Conservation (phyloP, 2,888 invertebrate genomes). For the Tenthredo amoena region DNA sequence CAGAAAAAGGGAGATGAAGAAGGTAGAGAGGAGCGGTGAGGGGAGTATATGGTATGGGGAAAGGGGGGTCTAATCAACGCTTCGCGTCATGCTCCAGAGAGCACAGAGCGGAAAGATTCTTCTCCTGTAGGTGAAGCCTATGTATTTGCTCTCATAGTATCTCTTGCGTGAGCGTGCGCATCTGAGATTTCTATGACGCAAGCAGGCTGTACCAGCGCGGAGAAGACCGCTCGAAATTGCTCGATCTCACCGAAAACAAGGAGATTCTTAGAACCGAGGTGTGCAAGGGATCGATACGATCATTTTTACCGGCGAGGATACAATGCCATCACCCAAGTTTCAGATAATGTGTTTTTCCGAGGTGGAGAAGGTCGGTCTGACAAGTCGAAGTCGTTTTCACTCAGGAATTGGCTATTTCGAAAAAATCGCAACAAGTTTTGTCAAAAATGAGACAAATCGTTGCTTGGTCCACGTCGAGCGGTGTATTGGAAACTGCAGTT, state of each 20-base stretch:
- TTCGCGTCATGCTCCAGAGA: slow-evolving; percentile 75
- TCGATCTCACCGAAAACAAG: slow-evolving; percentile 12
- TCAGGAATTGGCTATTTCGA: not conserved
- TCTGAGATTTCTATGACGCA: not conserved
- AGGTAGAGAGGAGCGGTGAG: slow-evolving; percentile 60
- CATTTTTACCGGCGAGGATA: not conserved
- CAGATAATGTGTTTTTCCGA: not conserved
- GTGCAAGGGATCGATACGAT: not conserved
- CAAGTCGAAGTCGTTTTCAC: not conserved
- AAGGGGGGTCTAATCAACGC: slow-evolving; percentile 75
- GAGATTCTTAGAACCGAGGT: not conserved
- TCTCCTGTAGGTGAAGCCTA: not conserved
- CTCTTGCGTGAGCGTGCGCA: slow-evolving; percentile 29
- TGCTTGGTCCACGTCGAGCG: not conserved
- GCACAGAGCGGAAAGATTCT: slow-evolving; percentile 61
- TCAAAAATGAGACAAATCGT: not conserved
- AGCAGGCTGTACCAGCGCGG: not conserved
- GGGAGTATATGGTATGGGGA: slow-evolving; percentile 52
- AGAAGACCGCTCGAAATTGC: not conserved
- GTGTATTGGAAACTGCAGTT: no score
- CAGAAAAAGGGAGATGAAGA: slow-evolving; percentile 57
- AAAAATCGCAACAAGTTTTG: not conserved
- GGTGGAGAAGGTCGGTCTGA: not conserved
- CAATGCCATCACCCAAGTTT: not conserved
- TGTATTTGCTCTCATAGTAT: not conserved